These are phyloP conservation scores for Malurus leucopterus DNA, from an alignment of 2,797 vertebrate genomes.

Conservation along the genomic window DNA sequence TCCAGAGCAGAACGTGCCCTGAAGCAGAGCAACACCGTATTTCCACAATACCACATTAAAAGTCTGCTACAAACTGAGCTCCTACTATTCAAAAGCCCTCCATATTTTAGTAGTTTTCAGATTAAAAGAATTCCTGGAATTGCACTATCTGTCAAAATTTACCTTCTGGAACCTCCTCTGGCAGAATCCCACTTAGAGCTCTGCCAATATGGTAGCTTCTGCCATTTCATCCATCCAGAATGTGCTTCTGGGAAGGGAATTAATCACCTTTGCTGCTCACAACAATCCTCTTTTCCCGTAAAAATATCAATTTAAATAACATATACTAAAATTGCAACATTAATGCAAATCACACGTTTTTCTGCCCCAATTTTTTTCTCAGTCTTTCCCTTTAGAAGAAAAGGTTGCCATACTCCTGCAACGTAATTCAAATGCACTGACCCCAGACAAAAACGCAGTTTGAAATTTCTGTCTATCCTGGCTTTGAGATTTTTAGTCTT, in stretches of 20 bases:
- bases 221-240: neutral
- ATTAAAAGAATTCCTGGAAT: neutral
- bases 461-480: neutral
- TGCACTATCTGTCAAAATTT: neutral
- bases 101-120: neutral
- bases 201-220: neutral
- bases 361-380: neutral
- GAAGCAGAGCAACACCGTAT: neutral
- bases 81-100: neutral
- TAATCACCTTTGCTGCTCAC: neutral
- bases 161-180: neutral
- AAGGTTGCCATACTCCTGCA: neutral
- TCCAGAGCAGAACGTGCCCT: neutral
- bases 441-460: neutral
- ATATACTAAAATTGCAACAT: neutral
- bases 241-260: neutral
- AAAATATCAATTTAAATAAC: neutral
- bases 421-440: neutral
- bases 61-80: neutral
- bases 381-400: neutral
- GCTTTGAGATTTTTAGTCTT: neutral
- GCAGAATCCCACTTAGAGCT: neutral
- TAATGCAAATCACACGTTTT: neutral
- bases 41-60: neutral
- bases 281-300: neutral